Conservation (phyloP, 2,888 invertebrate species). For the Phymatocera aterrima region DNA sequence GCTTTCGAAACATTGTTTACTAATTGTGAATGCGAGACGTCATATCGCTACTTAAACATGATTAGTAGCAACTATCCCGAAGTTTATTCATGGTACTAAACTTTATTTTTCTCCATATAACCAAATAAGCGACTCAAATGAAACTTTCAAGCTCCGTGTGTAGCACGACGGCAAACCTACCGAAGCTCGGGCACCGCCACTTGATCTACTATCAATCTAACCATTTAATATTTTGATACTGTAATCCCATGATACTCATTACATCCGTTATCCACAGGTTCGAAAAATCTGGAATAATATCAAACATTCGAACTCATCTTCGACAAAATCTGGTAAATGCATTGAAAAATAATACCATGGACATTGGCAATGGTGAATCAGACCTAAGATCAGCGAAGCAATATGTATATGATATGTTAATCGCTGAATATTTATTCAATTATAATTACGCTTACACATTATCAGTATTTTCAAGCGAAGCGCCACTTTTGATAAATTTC, state of each 20-base stretch:
- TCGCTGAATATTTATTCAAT: slow-evolving; percentile 71
- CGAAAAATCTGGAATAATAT: slow-evolving; percentile 71
- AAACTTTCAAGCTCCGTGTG: slow-evolving; percentile 4
- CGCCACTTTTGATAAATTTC: slow-evolving; percentile 69
- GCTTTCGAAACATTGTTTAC: neutral
- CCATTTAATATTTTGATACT: neutral
- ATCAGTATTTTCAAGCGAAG: slow-evolving; percentile 72
- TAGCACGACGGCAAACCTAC: neutral
- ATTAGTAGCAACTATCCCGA: slow-evolving; percentile 66
- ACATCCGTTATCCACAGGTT: slow-evolving; percentile 62
- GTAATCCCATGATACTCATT: neutral
- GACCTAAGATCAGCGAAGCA: slow-evolving; percentile 68
- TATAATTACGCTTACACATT: slow-evolving; percentile 70
- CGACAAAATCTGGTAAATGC: slow-evolving; percentile 70
- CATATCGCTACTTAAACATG: slow-evolving; percentile 55
- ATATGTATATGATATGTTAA: slow-evolving; percentile 69
- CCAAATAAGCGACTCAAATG: neutral
- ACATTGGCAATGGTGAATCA: slow-evolving; percentile 56
- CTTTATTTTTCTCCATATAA: neutral
- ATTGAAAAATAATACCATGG: slow-evolving; percentile 66
- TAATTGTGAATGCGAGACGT: neutral
- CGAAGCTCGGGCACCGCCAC: neutral
- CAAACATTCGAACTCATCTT: slow-evolving; percentile 70
- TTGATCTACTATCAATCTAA: neutral
- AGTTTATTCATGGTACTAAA: slow-evolving; percentile 67